Conservation (phyloP, 2,888 invertebrate genomes). For the Schrankia costaestrigalis region DNA sequence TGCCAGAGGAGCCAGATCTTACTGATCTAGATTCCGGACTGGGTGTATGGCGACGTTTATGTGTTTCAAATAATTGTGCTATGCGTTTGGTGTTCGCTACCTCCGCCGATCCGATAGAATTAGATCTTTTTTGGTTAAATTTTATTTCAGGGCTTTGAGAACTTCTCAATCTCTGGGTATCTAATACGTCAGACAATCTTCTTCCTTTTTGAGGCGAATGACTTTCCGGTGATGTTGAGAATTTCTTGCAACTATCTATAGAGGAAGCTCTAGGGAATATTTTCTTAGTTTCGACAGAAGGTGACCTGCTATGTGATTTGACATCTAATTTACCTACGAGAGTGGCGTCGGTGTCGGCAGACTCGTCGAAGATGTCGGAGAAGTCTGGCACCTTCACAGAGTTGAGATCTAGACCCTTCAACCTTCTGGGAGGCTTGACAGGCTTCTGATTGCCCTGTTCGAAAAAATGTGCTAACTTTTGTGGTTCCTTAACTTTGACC, state of each 20-base stretch:
- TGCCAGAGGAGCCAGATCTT: slow-evolving; percentile 47
- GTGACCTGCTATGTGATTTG: slow-evolving; percentile 27
- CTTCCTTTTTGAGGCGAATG: slow-evolving; percentile 37
- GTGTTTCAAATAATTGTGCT: slow-evolving; percentile 58
- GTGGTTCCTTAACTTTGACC: slow-evolving; percentile 38
- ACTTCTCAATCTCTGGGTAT: slow-evolving; percentile 36
- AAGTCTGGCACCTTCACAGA: slow-evolving; percentile 47
- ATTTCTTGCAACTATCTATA: slow-evolving; percentile 28
- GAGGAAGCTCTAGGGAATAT: slow-evolving; percentile 30
- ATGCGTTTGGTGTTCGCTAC: slow-evolving; percentile 53
- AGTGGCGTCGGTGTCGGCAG: slow-evolving; percentile 56
- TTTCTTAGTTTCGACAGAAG: slow-evolving; percentile 27
- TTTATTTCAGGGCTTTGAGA: slow-evolving; percentile 50
- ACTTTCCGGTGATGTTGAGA: slow-evolving; percentile 33
- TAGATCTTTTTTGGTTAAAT: slow-evolving; percentile 42
- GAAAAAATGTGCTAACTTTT: slow-evolving; percentile 50
- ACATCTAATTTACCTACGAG: slow-evolving; percentile 33
- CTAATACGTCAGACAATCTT: slow-evolving; percentile 45
- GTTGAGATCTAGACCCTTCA: slow-evolving; percentile 57
- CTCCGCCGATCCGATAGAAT: slow-evolving; percentile 54
- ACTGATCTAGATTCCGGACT: slow-evolving; percentile 49
- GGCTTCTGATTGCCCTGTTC: slow-evolving; percentile 41
- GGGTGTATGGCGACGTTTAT: slow-evolving; percentile 49
- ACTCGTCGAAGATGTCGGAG: slow-evolving; percentile 43
- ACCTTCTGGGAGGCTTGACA: slow-evolving; percentile 45